phyloP scores from a whole-genome alignment of 2,888 invertebrate species.

The Pristionchus arcanus region DNA sequence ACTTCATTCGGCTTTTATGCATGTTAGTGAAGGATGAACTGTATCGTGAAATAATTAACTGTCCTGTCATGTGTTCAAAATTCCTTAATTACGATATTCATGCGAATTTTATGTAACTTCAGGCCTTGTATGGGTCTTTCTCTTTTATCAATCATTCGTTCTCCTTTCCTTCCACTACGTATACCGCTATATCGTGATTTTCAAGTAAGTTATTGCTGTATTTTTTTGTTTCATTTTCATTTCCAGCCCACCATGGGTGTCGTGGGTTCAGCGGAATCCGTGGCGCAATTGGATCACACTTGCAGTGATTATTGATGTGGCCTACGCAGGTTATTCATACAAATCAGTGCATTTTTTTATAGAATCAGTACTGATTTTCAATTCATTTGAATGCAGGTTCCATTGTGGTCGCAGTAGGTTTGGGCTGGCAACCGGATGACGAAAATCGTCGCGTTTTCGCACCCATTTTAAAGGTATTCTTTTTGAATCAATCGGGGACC shows the following conservation, averaged over 20 bases:
- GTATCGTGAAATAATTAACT: not conserved
- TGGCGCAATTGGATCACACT: slow-evolving; percentile 8
- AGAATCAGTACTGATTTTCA: too few relatives aligned
- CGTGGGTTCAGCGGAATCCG: not conserved
- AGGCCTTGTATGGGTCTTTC: not conserved
- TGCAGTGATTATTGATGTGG: not conserved
- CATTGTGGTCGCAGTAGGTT: not conserved
- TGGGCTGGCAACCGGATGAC: not conserved
- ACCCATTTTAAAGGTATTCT: too few relatives aligned
- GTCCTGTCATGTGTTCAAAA: too few relatives aligned
- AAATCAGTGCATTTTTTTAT: not conserved
- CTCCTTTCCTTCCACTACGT: not conserved
- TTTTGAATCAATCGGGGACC: too few relatives aligned
- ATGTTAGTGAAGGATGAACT: not conserved
- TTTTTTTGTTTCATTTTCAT: not conserved
- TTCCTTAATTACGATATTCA: too few relatives aligned
- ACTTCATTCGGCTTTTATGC: not conserved
- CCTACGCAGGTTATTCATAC: not conserved
- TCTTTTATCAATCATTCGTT: not conserved
- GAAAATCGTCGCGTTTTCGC: too few relatives aligned
- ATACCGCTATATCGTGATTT: not conserved
- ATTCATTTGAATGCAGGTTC: too few relatives aligned
- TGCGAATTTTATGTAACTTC: not conserved
- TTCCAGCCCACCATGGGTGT: not conserved
- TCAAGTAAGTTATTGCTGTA: not conserved